phyloP scores from a whole-genome alignment of 2,797 vertebrate genomes.

The Oreochromis mossambicus region DNA sequence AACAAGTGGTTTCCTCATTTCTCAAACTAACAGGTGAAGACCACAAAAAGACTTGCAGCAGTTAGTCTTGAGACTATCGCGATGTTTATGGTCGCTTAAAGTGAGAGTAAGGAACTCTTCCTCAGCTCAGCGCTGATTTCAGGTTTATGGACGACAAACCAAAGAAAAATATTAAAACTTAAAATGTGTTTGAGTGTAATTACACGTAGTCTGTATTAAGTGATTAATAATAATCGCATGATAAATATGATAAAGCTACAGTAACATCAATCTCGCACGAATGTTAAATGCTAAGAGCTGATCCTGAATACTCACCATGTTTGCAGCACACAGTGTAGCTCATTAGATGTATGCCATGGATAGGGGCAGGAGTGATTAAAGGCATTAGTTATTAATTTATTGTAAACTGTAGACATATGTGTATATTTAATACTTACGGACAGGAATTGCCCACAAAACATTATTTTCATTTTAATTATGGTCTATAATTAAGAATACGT shows the following conservation, averaged over 20 bases:
- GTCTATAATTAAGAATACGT: background rate
- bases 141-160: background rate
- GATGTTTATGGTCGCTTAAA: background rate
- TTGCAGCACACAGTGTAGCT: background rate
- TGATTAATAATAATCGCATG: background rate
- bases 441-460: background rate
- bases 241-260: background rate
- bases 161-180: background rate
- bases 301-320: background rate
- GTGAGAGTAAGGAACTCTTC: background rate
- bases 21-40: background rate
- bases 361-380: fast-evolving
- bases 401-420: background rate
- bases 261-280: fast-evolving
- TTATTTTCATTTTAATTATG: fast-evolving
- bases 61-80: background rate
- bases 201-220: background rate
- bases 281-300: background rate
- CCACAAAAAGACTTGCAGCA: background rate
- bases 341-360: fast-evolving
- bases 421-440: background rate
- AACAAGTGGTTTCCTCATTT: background rate
- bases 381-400: background rate
- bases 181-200: fast-evolving
- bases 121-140: background rate